Conservation (phyloP, 2,113 vertebrate genomes). For the Syngnathus floridae region DNA sequence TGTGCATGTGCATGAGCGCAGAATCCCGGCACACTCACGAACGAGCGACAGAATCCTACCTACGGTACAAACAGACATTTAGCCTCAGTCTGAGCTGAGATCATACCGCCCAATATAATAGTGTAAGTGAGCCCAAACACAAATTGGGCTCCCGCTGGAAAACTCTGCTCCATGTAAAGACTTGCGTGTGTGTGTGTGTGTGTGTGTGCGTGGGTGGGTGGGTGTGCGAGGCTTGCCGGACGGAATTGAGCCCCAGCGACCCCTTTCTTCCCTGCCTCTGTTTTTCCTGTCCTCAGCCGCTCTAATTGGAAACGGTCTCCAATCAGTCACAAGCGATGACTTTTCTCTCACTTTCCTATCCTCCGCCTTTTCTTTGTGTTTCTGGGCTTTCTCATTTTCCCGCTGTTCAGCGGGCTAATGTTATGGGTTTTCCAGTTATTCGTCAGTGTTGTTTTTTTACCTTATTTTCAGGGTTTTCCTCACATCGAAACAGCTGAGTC, state of each 20-base stretch:
- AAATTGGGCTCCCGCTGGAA: constrained; percentile 68
- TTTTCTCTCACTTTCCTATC: constrained; percentile 53
- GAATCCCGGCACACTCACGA: not conserved
- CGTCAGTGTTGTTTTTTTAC: constrained; percentile 9
- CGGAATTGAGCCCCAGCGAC: constrained; percentile 52
- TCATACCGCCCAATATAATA: constrained; percentile 61
- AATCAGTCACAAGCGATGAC: constrained; percentile 64
- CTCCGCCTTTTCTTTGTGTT: constrained; percentile 18
- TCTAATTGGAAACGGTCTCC: constrained; percentile 68
- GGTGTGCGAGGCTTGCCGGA: constrained; percentile 22
- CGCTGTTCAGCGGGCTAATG: constrained; percentile 44
- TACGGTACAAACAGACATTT: constrained; percentile 55
- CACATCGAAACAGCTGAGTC: constrained; percentile 56
- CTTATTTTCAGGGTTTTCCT: constrained; percentile 58
- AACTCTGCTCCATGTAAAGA: constrained; percentile 49
- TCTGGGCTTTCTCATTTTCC: constrained; percentile 30
- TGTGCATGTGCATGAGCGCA: not conserved
- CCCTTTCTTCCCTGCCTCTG: constrained; percentile 37
- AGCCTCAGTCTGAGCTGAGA: constrained; percentile 62
- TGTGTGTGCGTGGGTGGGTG: constrained; percentile 12
- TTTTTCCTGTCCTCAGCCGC: constrained; percentile 42
- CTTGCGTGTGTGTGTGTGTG: constrained; percentile 35
- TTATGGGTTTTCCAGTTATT: constrained; percentile 65
- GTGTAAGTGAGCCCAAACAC: constrained; percentile 70
- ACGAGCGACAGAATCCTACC: constrained; percentile 35